These are phyloP conservation scores for Eucriotettix oculatus DNA, from an alignment of 2,888 invertebrate genomes.

Conservation along the genomic window DNA sequence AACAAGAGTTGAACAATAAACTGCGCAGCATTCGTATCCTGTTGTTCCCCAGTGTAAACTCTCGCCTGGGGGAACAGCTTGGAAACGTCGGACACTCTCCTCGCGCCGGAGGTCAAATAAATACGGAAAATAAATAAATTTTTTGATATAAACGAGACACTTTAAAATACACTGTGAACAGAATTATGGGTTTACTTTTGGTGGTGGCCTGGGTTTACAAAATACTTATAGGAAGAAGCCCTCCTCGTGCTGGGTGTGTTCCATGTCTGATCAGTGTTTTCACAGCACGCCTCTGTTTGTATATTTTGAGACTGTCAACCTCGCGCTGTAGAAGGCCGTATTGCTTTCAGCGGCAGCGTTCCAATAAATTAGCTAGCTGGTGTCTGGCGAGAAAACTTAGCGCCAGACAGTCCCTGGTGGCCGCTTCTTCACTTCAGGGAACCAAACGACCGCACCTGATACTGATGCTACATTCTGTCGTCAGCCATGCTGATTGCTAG, in stretches of 20 bases:
- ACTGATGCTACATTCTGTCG: no score
- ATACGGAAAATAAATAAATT: slow-evolving; percentile 11
- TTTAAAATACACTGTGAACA: slow-evolving; percentile 12
- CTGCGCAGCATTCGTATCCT: neutral
- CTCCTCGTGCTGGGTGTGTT: neutral
- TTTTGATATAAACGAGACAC: slow-evolving; percentile 11
- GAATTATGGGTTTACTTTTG: slow-evolving; percentile 12
- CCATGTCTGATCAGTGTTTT: slow-evolving; percentile 6
- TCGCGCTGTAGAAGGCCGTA: slow-evolving; percentile 1
- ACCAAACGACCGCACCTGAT: no score
- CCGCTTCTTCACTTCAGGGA: no score
- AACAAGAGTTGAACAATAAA: neutral
- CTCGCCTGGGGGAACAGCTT: neutral
- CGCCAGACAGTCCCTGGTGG: no score
- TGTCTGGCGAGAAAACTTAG: no score
- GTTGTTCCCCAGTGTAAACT: neutral
- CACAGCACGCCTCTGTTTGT: neutral
- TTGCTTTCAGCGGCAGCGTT: slow-evolving; percentile 6
- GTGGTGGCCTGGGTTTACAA: neutral
- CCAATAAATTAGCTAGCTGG: slow-evolving; percentile 9
- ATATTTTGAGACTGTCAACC: neutral
- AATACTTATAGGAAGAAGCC: neutral
- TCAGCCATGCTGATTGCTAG: no score
- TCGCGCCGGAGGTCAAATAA: slow-evolving; percentile 8
- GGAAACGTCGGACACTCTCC: neutral